These are phyloP conservation scores for Tiaroga cobitis DNA, from an alignment of 2,797 vertebrate genomes.

Conservation along the genomic window DNA sequence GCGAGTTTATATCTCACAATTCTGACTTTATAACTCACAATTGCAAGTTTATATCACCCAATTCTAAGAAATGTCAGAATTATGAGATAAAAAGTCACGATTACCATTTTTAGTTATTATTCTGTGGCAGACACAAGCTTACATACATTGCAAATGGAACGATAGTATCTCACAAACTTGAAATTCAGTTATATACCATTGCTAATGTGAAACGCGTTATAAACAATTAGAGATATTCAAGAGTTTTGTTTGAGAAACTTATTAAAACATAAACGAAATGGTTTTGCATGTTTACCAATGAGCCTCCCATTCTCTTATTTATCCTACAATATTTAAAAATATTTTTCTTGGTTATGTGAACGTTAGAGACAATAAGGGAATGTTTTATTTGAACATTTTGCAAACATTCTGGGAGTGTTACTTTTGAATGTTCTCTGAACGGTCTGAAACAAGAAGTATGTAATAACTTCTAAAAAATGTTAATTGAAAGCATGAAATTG, in stretches of 20 bases:
- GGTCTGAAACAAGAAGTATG: background rate
- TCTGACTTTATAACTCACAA: too few species aligned
- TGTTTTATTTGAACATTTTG: background rate
- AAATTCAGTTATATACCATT: background rate
- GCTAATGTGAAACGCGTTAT: background rate
- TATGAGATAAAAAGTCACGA: too few species aligned
- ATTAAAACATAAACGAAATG: background rate
- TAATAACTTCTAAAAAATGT: background rate
- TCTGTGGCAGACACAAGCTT: background rate
- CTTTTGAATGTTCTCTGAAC: background rate
- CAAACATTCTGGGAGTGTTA: background rate
- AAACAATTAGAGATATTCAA: background rate
- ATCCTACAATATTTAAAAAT: background rate
- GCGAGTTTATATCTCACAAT: too few species aligned
- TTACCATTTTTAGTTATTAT: background rate
- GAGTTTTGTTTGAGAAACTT: background rate
- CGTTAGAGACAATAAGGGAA: background rate
- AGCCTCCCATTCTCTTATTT: too few species aligned
- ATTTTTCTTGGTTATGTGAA: too few species aligned
- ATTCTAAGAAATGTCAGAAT: too few species aligned
- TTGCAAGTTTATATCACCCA: too few species aligned
- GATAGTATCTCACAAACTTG: background rate
- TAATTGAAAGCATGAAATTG: background rate
- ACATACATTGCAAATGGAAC: background rate
- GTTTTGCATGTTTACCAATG: background rate